These are phyloP conservation scores for Chorisops tibialis DNA, from an alignment of 2,888 invertebrate genomes.

Conservation along the genomic window DNA sequence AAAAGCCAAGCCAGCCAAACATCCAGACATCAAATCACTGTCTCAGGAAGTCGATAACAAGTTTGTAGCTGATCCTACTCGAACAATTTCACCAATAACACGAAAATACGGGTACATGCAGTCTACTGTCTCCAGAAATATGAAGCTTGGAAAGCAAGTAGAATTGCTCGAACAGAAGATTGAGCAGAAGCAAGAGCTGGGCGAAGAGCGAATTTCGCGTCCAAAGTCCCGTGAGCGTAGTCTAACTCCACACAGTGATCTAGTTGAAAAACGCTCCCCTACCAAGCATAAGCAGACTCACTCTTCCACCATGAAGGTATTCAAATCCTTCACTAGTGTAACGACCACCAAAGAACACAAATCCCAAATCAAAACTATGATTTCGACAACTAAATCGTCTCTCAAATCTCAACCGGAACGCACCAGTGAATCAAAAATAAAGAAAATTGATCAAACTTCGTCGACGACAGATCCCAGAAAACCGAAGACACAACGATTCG, in stretches of 20 bases:
- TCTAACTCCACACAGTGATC: conserved; percentile 34
- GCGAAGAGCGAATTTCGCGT: conserved; percentile 36
- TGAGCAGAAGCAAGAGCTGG: conserved; percentile 14
- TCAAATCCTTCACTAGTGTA: not conserved
- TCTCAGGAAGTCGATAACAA: conserved; percentile 27
- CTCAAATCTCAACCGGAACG: not conserved
- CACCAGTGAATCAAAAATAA: not conserved
- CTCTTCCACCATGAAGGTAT: not conserved
- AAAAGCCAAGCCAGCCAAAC: not conserved
- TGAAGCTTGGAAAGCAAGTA: conserved; percentile 52
- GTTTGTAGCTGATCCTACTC: conserved; percentile 3
- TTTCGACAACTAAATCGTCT: conserved; percentile 1
- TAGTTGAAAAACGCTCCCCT: conserved; percentile 35
- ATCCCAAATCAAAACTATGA: conserved; percentile 7
- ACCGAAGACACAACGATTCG: no score
- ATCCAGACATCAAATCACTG: not conserved
- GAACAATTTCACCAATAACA: conserved; percentile 8
- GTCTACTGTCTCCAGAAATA: conserved; percentile 58
- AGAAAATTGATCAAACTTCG: not conserved
- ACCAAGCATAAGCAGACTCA: not conserved
- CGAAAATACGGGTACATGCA: conserved; percentile 58
- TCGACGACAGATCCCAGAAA: no score
- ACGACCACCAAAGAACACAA: not conserved
- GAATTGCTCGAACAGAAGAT: conserved; percentile 22
- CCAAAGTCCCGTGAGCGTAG: conserved; percentile 26